A percentile compares a stretch with the other conserved stretches of the same genome.
Evolutionary conservation across 2,888 invertebrate genomes (phyloP).

Genomic region (Brachylomia viminalis): DNA sequence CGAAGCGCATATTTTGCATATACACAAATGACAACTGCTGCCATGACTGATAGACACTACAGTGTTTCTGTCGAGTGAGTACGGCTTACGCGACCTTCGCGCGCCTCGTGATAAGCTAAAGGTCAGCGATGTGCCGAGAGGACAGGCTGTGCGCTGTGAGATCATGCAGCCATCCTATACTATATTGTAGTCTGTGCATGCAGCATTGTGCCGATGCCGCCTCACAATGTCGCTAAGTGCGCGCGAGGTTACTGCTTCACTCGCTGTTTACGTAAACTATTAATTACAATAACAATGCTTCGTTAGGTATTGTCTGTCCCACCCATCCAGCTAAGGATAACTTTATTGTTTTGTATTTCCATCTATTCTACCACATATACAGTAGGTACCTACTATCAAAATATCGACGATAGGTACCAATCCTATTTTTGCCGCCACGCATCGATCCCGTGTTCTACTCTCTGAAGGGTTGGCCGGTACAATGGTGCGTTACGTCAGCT

Average conservation of each 20-base stretch:
- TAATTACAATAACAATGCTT: constrained; percentile 32
- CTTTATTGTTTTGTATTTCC: constrained; percentile 30
- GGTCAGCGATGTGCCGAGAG: constrained; percentile 34
- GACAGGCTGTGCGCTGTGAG: not conserved
- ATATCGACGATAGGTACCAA: not conserved
- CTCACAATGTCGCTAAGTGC: constrained; percentile 27
- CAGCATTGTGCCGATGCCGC: constrained; percentile 30
- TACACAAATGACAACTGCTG: not conserved
- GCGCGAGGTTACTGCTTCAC: constrained; percentile 24
- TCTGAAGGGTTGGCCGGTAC: no score
- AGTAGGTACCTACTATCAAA: constrained; percentile 9
- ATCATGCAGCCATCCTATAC: constrained; percentile 21
- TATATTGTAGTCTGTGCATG: no score
- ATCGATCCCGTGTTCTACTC: not conserved
- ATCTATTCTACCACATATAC: constrained; percentile 18
- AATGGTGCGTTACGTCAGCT: no score
- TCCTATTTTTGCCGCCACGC: not conserved
- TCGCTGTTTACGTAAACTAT: constrained; percentile 15
- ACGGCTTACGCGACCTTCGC: constrained; percentile 40
- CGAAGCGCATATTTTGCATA: no score
- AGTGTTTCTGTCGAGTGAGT: not conserved
- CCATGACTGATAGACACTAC: no score
- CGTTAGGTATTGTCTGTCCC: constrained; percentile 28
- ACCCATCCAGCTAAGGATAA: constrained; percentile 17
- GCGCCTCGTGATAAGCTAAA: constrained; percentile 47